These are phyloP conservation scores for Heterodera carotae DNA, from an alignment of 1,140 invertebrate species.

Conservation along the genomic window DNA sequence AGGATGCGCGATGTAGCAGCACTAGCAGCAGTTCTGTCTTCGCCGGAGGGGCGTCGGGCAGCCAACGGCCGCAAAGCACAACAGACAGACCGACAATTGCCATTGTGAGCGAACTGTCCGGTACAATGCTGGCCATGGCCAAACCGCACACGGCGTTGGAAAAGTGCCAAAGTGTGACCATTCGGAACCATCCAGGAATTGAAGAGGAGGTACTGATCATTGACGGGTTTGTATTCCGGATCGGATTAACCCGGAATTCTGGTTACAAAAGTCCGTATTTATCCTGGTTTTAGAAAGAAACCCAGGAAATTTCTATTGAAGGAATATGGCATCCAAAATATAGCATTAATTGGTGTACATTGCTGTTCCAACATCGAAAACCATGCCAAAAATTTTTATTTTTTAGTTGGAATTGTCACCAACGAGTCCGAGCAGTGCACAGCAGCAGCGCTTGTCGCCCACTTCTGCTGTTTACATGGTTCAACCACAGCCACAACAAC, in stretches of 20 bases:
- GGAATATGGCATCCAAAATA: background rate
- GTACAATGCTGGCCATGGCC: constrained; percentile 13
- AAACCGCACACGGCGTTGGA: constrained; percentile 1
- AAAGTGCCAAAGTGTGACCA: constrained; percentile 17
- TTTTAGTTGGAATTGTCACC: background rate
- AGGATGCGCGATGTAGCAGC: too few species aligned
- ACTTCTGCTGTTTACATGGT: background rate
- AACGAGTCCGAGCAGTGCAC: background rate
- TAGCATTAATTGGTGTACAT: too few species aligned
- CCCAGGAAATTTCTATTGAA: too few species aligned
- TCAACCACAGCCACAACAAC: background rate
- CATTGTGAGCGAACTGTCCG: constrained; percentile 28
- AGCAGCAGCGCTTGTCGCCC: background rate
- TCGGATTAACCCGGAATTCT: too few species aligned
- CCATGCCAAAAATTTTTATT: background rate
- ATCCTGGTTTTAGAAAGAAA: too few species aligned
- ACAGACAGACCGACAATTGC: constrained; percentile 29
- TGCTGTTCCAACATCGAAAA: too few species aligned
- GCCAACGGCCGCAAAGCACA: background rate
- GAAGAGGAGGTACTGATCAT: constrained; percentile 21
- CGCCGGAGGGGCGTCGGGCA: background rate
- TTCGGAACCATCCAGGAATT: constrained; percentile 5
- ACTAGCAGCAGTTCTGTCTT: background rate
- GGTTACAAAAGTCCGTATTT: too few species aligned
- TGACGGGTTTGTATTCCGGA: too few species aligned